Base-by-base conservation (phyloP, 2,888 invertebrate species). In the Andrena praecox region DNA sequence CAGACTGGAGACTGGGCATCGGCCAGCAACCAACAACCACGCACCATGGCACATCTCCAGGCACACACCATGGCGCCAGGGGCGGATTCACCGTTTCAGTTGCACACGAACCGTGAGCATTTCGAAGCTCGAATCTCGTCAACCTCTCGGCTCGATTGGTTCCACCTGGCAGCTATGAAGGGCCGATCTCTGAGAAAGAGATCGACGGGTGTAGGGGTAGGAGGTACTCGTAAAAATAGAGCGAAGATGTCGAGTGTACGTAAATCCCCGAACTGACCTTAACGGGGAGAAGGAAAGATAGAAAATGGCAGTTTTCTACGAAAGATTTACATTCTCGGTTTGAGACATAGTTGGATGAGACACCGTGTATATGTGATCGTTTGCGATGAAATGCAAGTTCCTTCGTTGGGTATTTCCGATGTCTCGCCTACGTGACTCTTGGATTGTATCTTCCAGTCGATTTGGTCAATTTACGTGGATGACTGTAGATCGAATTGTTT, bases 1-100 rank as follows among this genome's bases (percentile, higher is more conserved):
- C 91, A 87, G 85, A 83, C 89, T 80, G 84, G 85, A 87, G 88
- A 87, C 87, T 86, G 88, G 84, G 82, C 83, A 89, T 86, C 89
- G 88, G 86, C 82, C 87, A 85, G 84, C 87, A 85, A 85, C 85
- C 79, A 81, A 77, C 89, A 78, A 80, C 79, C 82, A 75, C 84
- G 85, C 82, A 87, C 82, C 85, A 79, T 82, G 66, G 64, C 81
- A 82, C 77, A 80, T 82, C 84, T 67, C 76, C 71, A 68, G 80
- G 85, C 79, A 71, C 71, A 83, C 88, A 85, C 77, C 72, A 68
- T 82, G 87, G 86, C 89, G 89, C 88, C 91, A 90, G 90, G 90
- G 88, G 86, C 89, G 88, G 88, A 88, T 81, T 87, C 89, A 87
- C 78, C 74, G 67, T 63, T 77, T 77, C 68, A 31, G 85, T 63